phyloP scores from a whole-genome alignment of 2,888 invertebrate species.

The Dryocosmus kuriphilus region DNA sequence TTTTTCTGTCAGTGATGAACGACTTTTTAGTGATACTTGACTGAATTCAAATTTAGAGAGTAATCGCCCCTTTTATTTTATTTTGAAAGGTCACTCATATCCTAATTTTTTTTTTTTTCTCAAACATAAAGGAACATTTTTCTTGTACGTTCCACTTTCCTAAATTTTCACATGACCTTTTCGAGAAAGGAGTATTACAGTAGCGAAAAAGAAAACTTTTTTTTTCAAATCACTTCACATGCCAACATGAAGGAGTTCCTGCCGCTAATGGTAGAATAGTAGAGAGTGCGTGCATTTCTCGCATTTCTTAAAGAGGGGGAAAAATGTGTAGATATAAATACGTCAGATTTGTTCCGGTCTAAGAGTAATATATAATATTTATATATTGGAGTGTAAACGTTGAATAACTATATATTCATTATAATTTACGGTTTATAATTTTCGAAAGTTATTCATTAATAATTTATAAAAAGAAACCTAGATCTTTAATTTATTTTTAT shows the following conservation, averaged over 20 bases:
- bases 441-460: neutral
- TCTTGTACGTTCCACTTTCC: slow-evolving; percentile 33
- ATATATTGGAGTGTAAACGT: neutral
- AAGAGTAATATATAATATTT: neutral
- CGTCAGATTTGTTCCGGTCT: neutral
- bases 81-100: neutral
- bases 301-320: slow-evolving; percentile 33
- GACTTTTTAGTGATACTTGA: too few relatives aligned
- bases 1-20: too few relatives aligned
- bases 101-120: slow-evolving; percentile 1
- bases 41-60: too few relatives aligned
- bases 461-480: neutral
- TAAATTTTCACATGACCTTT: slow-evolving; percentile 39
- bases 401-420: neutral
- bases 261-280: slow-evolving; percentile 52
- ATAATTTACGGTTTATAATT: neutral
- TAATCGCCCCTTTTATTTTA: neutral
- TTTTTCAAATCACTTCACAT: slow-evolving; percentile 45
- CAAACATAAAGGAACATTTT: slow-evolving; percentile 16
- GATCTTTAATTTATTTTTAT: neutral
- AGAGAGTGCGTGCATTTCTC: slow-evolving; percentile 45
- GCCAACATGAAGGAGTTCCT: slow-evolving; percentile 53
- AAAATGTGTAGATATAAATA: slow-evolving; percentile 36
- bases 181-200: slow-evolving; percentile 31
- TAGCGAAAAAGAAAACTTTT: slow-evolving; percentile 4